A percentile compares a stretch with the other conserved stretches of the same genome.
These are phyloP conservation scores for Cydia splendana DNA, from an alignment of 1,140 invertebrate species.

Conservation along the genomic window DNA sequence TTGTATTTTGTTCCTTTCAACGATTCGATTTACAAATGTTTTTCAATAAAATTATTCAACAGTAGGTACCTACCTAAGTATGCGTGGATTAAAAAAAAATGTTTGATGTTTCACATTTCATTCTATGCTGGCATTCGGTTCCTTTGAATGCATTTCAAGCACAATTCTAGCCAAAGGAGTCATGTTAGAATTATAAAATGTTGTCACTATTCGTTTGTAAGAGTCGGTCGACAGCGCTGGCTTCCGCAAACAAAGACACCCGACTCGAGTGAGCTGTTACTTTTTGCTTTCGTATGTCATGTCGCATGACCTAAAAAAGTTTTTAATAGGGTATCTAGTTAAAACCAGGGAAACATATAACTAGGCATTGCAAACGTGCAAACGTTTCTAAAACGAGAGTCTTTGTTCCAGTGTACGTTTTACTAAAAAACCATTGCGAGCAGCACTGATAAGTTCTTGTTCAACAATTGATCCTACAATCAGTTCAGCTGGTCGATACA, in stretches of 20 bases:
- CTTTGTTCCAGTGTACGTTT: neutral
- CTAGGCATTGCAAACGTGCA: neutral
- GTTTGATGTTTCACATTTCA: neutral
- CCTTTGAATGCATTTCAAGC: constrained; percentile 12
- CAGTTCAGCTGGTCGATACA: neutral
- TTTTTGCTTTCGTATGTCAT: constrained; percentile 20
- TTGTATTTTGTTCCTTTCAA: too few relatives aligned
- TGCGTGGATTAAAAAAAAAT: neutral
- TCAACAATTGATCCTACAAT: too few relatives aligned
- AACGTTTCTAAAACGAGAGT: neutral
- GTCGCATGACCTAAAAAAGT: constrained; percentile 27
- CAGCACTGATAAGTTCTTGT: too few relatives aligned
- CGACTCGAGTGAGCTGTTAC: constrained; percentile 19
- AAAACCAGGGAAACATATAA: neutral
- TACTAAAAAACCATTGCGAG: neutral
- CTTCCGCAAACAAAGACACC: constrained; percentile 16
- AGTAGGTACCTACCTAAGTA: constrained; percentile 28
- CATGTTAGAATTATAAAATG: constrained; percentile 19
- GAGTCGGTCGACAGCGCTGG: neutral
- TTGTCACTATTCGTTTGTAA: constrained; percentile 6
- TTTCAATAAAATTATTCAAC: neutral
- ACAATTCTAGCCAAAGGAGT: constrained; percentile 3
- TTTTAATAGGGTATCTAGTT: constrained; percentile 24
- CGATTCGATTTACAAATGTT: too few relatives aligned
- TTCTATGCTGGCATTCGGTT: neutral